Conservation (phyloP, 2,797 vertebrate genomes). For the Gallinago nigripennis region DNA sequence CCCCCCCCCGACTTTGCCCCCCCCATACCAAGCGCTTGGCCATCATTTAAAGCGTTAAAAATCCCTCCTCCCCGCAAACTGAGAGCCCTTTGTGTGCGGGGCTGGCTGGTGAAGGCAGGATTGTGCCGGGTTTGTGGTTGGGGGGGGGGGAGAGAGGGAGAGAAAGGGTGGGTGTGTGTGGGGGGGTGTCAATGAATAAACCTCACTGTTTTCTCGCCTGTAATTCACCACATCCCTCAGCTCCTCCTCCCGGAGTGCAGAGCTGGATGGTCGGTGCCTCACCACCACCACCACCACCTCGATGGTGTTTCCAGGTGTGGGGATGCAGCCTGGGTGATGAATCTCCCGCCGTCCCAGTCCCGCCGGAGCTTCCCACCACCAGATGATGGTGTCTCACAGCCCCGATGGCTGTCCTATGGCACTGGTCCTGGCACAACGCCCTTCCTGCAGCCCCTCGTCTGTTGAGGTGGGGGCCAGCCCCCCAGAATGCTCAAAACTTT, state of each 20-base stretch:
- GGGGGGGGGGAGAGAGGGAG: background rate
- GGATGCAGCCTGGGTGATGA: background rate
- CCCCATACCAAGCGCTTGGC: background rate
- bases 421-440: background rate
- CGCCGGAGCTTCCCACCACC: accelerated
- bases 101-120: slow-evolving; percentile 19
- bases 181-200: slow-evolving; percentile 15
- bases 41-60: slow-evolving; percentile 26
- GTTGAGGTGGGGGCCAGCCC: background rate
- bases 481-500: background rate
- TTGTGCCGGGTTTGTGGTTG: background rate
- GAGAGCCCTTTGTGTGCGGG: slow-evolving; percentile 40
- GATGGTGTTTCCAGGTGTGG: background rate
- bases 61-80: background rate
- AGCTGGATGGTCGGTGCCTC: background rate
- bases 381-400: accelerated
- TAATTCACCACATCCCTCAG: background rate
- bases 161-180: background rate
- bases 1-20: background rate
- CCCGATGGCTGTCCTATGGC: accelerated
- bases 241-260: background rate
- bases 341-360: accelerated
- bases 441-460: background rate
- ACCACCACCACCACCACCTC: background rate
- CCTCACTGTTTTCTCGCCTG: slow-evolving; percentile 16